Percentiles rank a stretch among this genome's conserved stretches.
Evolutionary conservation across 2,113 vertebrate genomes (phyloP).

Genomic region (Pollimyrus isidori): DNA sequence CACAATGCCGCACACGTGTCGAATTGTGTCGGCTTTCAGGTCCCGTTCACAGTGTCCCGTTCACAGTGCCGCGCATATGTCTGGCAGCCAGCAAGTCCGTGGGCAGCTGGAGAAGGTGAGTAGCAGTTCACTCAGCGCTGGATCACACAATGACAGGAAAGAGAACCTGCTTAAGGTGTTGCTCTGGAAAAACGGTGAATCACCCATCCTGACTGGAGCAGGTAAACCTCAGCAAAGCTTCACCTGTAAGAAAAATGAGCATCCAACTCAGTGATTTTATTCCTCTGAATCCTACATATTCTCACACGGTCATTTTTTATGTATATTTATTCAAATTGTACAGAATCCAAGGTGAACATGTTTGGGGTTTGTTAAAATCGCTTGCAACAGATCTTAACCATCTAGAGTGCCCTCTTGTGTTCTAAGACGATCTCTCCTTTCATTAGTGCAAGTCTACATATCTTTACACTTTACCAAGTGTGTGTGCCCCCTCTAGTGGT

Average conservation of each 20-base stretch:
- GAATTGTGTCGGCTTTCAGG: not conserved
- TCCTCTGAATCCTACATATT: not conserved
- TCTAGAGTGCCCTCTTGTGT: not conserved
- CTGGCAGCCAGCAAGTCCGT: not conserved
- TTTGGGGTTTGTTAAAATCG: not conserved
- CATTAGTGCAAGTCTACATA: not conserved
- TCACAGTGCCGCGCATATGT: not conserved
- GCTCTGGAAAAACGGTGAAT: not conserved
- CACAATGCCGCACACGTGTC: not conserved
- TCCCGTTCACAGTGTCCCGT: not conserved
- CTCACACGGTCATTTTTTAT: not conserved
- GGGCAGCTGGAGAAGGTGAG: not conserved
- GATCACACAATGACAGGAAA: not conserved
- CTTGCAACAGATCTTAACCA: not conserved
- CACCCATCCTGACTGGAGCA: not conserved
- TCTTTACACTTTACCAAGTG: not conserved
- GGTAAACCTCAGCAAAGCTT: not conserved
- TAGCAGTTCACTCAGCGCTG: not conserved
- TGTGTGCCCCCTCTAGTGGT: not conserved
- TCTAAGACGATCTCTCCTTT: not conserved
- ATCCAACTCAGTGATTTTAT: not conserved
- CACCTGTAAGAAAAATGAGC: not conserved
- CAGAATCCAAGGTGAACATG: not conserved
- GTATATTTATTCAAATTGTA: not conserved
- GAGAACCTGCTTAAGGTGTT: not conserved